These are phyloP conservation scores for Julus scandinavius DNA, from an alignment of 2,888 invertebrate genomes.

Conservation along the genomic window DNA sequence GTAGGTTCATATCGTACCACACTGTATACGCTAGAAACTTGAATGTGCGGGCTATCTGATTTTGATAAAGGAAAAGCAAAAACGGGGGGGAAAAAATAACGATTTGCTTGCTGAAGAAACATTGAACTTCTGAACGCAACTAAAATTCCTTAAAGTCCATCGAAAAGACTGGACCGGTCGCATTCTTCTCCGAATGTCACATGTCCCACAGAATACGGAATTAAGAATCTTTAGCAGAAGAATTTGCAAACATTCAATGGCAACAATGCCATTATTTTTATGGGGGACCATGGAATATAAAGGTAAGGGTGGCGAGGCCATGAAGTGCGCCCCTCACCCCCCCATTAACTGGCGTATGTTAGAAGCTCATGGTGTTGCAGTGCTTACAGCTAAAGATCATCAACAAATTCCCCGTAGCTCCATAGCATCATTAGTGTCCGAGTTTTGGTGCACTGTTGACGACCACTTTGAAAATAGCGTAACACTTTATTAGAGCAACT, in stretches of 20 bases:
- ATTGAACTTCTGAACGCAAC: constrained; percentile 31
- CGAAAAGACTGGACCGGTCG: neutral
- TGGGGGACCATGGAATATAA: constrained; percentile 22
- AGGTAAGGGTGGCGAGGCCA: constrained; percentile 16
- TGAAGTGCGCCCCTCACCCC: neutral
- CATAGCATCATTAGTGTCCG: constrained; percentile 31
- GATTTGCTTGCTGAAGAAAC: constrained; percentile 27
- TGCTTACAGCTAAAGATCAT: constrained; percentile 41
- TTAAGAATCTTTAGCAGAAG: constrained; percentile 4
- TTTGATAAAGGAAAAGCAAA: neutral
- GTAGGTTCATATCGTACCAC: neutral
- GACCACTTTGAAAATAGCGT: constrained; percentile 4
- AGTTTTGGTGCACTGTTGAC: constrained; percentile 19
- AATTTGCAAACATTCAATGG: constrained; percentile 43
- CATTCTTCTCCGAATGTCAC: constrained; percentile 3
- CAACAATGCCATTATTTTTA: constrained; percentile 37
- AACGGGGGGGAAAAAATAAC: neutral
- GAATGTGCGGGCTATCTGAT: neutral
- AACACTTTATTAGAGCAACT: constrained; percentile 30
- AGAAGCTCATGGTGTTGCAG: neutral
- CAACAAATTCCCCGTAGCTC: constrained; percentile 36
- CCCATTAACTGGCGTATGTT: constrained; percentile 19
- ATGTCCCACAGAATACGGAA: neutral
- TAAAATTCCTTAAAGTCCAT: constrained; percentile 11
- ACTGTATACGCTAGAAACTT: neutral